Evolutionary conservation across 2,888 invertebrate species (phyloP), one percentile per base, ranked within the genome.

Genomic region (Apodemia hepburni): DNA sequence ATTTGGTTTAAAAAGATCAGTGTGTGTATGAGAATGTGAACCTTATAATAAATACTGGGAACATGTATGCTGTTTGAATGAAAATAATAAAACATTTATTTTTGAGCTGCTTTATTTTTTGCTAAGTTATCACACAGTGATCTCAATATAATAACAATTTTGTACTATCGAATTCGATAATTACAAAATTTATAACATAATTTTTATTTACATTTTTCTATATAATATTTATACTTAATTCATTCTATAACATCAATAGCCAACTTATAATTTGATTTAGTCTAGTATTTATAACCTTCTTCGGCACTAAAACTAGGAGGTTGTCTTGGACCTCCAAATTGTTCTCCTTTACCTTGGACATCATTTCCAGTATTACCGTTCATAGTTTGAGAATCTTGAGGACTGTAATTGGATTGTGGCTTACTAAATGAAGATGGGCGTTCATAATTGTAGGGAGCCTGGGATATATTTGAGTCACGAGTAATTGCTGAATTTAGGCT

Each of bases 251-350:
- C 12, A 27, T 54, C 15, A 27, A 54, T 27, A 29, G 70, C 71
- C 54, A 29, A 62, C 33, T 58, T 47, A 60, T 58, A 61, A 35
- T 58, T 54, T 49, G 54, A 66, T 85, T 85, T 80, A 77, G 76
- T 71, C 78, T 79, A 90, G 74, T 91, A 91, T 68, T 84, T 89
- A 75, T 91, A 91, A 61, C 91, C 91, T 72, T 88, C 88, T 67
- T 88, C 81, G 57, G 82, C 73, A 68, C 77, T 85, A 75, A 87
- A 91, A 72, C 88, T 90, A 0, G 91, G 87, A 2, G 87, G 89
- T 61, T 87, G 87, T 22, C 85, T 82, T n/a, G 89, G 84, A 47
- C 81, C 85, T 62, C 79, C 79, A 61, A 90, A 90, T 63, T 68
- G 64, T 62, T 69, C 64, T 12, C 82, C 81, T 11, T 85, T 81